These are phyloP conservation scores for Holothuria glaberrima DNA, from an alignment of 35 echinoderm and acorn worm genomes.

Conservation along the genomic window DNA sequence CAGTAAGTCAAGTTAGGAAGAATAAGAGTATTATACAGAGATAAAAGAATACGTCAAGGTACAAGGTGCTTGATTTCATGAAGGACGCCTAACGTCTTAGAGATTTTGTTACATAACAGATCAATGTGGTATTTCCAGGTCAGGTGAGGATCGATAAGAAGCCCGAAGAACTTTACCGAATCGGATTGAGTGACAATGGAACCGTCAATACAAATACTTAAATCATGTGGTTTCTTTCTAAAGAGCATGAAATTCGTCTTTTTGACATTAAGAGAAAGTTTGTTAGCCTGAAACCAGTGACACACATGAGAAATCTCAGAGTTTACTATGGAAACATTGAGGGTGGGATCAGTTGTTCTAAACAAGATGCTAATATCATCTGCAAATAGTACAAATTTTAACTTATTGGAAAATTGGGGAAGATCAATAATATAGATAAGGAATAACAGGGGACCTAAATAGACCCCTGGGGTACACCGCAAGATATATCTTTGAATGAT, in stretches of 20 bases:
- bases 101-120: conserved; percentile 16
- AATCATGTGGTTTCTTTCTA: neutral
- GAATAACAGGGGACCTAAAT: conserved; percentile 1
- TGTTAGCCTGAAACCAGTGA: no score
- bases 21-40: no score
- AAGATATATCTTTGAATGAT: neutral
- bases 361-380: conserved; percentile 15
- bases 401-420: neutral
- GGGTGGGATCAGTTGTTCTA: neutral
- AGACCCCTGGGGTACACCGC: conserved; percentile 18
- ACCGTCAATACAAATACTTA: conserved; percentile 2
- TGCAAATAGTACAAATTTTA: conserved; percentile 15
- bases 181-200: neutral
- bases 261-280: neutral
- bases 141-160: neutral
- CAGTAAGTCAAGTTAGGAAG: no score
- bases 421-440: neutral
- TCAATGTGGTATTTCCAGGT: conserved; percentile 14
- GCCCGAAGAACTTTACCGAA: neutral
- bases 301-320: no score
- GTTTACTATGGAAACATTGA: neutral
- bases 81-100: neutral
- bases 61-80: neutral
- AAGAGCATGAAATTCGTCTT: neutral
- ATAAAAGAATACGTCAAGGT: neutral